These are phyloP conservation scores for Artibeus lituratus DNA, from an alignment of 2,797 vertebrate genomes.

Conservation along the genomic window DNA sequence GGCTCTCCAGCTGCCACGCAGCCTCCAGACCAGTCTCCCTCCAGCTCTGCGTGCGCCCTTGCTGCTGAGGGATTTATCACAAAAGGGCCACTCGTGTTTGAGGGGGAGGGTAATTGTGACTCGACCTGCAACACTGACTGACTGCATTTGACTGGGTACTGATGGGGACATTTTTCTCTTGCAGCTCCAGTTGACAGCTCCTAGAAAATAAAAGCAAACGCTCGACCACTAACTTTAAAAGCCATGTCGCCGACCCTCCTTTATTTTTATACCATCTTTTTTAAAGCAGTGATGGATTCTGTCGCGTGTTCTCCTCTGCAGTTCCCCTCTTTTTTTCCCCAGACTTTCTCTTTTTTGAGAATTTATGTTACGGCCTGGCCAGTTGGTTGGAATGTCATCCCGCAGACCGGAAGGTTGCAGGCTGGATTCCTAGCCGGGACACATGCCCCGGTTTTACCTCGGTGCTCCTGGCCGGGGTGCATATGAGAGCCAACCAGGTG, in stretches of 20 bases:
- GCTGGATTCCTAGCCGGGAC: too few relatives aligned
- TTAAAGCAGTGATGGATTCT: too few relatives aligned
- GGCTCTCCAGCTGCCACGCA: not conserved
- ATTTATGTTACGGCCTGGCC: too few relatives aligned
- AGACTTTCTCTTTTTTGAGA: too few relatives aligned
- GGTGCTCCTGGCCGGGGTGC: too few relatives aligned
- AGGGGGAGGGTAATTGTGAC: not conserved
- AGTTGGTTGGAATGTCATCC: too few relatives aligned
- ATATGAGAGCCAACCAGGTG: not conserved
- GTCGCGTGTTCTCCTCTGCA: rapidly evolving
- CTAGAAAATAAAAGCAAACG: not conserved
- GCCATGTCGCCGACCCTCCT: too few relatives aligned
- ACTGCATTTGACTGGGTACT: not conserved
- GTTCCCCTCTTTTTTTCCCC: too few relatives aligned
- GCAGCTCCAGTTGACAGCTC: not conserved
- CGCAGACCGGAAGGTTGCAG: too few relatives aligned
- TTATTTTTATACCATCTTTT: not conserved
- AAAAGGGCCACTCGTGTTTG: not conserved
- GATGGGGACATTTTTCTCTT: not conserved
- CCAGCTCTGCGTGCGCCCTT: not conserved
- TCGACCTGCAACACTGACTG: not conserved
- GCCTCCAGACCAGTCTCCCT: not conserved
- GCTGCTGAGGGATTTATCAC: not conserved
- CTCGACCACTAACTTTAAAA: not conserved
- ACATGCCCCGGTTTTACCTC: too few relatives aligned